Percentiles rank a stretch among this genome's conserved stretches.
Conservation (phyloP, 2,797 vertebrate genomes). For the Todus mexicanus region DNA sequence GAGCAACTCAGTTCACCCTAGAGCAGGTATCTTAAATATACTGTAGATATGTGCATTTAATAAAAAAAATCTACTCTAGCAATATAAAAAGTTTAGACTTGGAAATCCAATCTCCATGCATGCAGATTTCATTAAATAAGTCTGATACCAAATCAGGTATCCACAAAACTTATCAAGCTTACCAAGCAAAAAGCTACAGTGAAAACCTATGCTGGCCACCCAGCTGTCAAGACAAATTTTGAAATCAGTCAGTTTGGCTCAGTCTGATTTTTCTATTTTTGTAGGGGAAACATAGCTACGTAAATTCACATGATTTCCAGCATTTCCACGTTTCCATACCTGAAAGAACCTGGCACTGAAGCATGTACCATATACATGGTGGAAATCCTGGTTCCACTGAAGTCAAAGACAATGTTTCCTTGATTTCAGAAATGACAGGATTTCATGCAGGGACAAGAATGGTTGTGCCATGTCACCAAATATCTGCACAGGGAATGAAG, state of each 20-base stretch:
- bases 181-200: background rate
- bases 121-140: background rate
- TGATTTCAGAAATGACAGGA: background rate
- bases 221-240: background rate
- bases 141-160: background rate
- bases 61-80: background rate
- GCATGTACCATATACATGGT: accelerated
- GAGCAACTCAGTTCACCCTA: background rate
- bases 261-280: background rate
- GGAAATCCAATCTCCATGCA: background rate
- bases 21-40: background rate
- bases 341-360: background rate
- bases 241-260: background rate
- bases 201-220: background rate
- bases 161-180: background rate
- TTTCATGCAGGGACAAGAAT: background rate
- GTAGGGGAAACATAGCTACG: background rate
- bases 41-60: background rate
- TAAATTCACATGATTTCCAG: background rate
- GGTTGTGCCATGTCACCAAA: background rate
- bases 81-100: background rate
- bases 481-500: background rate
- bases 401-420: background rate
- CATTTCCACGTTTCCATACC: background rate
- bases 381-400: background rate